Conservation (phyloP, 2,888 invertebrate genomes). For the Platycnemis pennipes region DNA sequence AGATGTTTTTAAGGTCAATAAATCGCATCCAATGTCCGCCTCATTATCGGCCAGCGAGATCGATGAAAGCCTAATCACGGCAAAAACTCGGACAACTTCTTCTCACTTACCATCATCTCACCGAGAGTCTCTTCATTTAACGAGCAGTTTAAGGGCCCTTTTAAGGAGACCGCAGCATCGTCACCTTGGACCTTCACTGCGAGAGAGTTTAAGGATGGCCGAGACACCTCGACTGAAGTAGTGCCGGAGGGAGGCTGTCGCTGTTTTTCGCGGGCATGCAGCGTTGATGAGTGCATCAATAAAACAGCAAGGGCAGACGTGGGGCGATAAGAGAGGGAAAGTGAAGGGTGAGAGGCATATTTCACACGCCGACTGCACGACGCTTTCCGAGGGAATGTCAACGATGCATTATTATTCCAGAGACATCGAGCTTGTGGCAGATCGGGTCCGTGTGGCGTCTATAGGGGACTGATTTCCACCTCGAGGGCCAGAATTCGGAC, state of each 20-base stretch:
- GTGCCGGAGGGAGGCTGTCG: neutral
- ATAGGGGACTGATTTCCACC: too few species aligned
- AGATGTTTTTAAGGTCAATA: neutral
- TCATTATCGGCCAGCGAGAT: neutral
- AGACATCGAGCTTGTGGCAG: neutral
- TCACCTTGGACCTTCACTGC: neutral
- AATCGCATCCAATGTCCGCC: neutral
- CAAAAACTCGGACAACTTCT: neutral
- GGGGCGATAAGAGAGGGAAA: neutral
- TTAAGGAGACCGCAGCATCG: neutral
- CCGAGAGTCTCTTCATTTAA: neutral
- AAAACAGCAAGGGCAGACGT: neutral
- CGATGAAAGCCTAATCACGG: neutral
- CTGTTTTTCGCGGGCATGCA: neutral
- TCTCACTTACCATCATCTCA: neutral
- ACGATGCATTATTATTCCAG: neutral
- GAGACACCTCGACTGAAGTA: neutral
- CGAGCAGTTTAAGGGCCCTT: neutral
- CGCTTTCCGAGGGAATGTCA: neutral
- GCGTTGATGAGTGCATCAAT: conserved; percentile 1
- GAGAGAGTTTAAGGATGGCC: neutral
- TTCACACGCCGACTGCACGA: neutral
- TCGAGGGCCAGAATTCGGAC: too few species aligned
- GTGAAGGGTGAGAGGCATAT: neutral
- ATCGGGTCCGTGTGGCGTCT: too few species aligned